A percentile compares a stretch with the other conserved stretches of the same genome.
These are phyloP conservation scores for Phalanger gymnotis DNA, from an alignment of 2,797 vertebrate species.

Conservation along the genomic window DNA sequence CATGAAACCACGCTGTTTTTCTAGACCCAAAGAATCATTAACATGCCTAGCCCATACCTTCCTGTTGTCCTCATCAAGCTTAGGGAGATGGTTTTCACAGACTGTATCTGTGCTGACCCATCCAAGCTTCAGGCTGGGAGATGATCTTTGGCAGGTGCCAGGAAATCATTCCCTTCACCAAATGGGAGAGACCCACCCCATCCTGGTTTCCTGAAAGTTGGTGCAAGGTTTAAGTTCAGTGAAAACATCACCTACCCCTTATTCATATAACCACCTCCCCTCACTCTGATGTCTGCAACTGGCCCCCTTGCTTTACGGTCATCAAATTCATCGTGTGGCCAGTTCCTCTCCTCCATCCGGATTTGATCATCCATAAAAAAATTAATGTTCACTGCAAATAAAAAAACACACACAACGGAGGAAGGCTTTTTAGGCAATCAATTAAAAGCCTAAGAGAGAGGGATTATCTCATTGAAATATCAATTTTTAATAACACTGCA, in stretches of 20 bases:
- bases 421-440: slow-evolving; percentile 84
- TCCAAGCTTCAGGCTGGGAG: not conserved
- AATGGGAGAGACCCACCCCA: not conserved
- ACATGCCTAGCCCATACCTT: fast-evolving
- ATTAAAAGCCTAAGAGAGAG: slow-evolving; percentile 83
- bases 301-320: slow-evolving; percentile 3
- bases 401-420: slow-evolving; percentile 72
- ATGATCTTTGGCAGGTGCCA: not conserved
- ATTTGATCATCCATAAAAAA: slow-evolving; percentile 78
- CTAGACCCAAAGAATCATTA: not conserved
- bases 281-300: not conserved
- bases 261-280: not conserved
- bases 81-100: not conserved
- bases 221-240: not conserved
- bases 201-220: not conserved
- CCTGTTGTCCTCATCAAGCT: not conserved
- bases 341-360: not conserved
- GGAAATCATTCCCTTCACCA: not conserved
- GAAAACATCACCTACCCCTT: fast-evolving
- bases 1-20: not conserved
- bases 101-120: not conserved
- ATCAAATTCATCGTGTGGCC: not conserved
- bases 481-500: slow-evolving; percentile 85
- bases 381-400: slow-evolving; percentile 78
- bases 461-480: slow-evolving; percentile 84